A percentile compares a stretch with the other conserved stretches of the same genome.
Evolutionary conservation across 2,888 invertebrate genomes (phyloP).

Genomic region (Ochropacha duplaris): DNA sequence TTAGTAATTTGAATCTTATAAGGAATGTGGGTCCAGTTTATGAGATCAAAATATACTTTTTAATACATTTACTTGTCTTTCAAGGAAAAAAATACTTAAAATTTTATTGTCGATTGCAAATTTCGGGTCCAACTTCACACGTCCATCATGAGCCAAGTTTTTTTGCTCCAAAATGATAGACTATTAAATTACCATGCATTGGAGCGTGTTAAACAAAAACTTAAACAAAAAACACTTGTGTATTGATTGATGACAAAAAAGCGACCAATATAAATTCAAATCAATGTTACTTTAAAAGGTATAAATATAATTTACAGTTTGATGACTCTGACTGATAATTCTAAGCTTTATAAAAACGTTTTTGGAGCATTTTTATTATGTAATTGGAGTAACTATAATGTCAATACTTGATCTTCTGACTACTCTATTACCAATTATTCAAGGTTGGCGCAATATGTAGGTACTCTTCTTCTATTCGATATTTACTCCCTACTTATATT

Average conservation of each 20-base stretch:
- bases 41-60: too few species aligned
- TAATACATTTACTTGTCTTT: too few species aligned
- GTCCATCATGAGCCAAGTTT: not conserved
- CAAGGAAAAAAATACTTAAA: too few species aligned
- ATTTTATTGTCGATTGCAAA: too few species aligned
- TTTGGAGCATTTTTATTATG: slow-evolving; percentile 1
- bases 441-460: too few species aligned
- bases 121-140: not conserved
- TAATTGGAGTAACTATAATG: not conserved
- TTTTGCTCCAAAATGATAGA: not conserved
- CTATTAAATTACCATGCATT: not conserved
- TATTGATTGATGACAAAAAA: slow-evolving; percentile 15
- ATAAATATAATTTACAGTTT: slow-evolving; percentile 10
- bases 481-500: too few species aligned
- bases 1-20: not conserved
- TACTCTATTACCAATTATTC: too few species aligned
- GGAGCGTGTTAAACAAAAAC: slow-evolving; percentile 9
- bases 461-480: too few species aligned
- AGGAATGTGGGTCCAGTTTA: too few species aligned
- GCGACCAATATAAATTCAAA: slow-evolving; percentile 15
- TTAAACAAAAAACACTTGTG: slow-evolving; percentile 11
- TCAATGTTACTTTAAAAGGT: slow-evolving; percentile 13
- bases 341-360: not conserved
- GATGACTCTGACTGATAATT: not conserved
- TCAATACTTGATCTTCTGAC: too few species aligned